Conservation (phyloP, 2,113 vertebrate species). For the cat (Felis catus) region DNA sequence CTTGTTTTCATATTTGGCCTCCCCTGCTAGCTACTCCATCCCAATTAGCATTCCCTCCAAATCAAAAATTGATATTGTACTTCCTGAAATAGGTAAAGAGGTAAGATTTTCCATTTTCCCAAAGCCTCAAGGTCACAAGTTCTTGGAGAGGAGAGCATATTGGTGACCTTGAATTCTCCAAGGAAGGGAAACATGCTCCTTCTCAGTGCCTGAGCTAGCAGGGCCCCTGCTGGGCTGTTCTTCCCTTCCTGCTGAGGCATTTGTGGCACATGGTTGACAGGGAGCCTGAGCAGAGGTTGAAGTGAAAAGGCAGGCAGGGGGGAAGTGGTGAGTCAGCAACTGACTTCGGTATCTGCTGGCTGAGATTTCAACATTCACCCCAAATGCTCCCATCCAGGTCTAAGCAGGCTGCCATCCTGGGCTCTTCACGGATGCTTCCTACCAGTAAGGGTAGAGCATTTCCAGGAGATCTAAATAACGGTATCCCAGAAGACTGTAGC, state of each 20-base stretch:
- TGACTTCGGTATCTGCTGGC: background rate
- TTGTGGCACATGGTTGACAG: background rate
- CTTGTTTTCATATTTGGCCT: background rate
- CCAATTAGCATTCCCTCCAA: background rate
- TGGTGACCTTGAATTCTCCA: background rate
- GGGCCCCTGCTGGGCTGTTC: background rate
- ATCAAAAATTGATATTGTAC: background rate
- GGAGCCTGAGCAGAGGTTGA: background rate
- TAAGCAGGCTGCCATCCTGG: background rate
- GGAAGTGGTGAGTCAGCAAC: background rate
- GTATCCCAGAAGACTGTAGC: background rate
- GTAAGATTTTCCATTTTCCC: background rate
- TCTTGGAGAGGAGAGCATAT: background rate
- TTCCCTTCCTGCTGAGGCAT: background rate
- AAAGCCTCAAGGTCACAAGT: background rate
- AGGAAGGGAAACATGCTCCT: background rate
- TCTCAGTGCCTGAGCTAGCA: background rate
- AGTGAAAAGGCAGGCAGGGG: background rate
- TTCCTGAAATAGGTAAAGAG: background rate
- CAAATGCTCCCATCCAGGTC: background rate
- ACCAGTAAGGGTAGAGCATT: background rate
- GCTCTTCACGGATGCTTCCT: background rate
- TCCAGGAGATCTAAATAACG: background rate
- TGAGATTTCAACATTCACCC: background rate
- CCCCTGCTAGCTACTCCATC: background rate